These are phyloP conservation scores for Dendronephthya gigantea DNA, from an alignment of 64 coral and sea anemone species.

Conservation along the genomic window DNA sequence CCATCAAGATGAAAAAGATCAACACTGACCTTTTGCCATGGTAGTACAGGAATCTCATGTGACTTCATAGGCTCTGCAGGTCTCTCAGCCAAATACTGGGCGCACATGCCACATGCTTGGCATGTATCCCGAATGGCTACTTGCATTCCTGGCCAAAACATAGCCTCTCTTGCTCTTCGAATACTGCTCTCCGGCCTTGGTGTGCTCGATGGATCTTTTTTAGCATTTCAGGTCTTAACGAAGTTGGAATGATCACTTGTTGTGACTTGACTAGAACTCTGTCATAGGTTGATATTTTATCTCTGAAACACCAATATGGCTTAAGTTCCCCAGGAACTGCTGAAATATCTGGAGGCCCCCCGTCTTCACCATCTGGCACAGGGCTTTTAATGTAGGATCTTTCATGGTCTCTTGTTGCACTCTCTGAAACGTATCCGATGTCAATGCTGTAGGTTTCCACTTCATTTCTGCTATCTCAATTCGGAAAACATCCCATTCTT, in stretches of 20 bases:
- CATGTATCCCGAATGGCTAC: constrained; percentile 28
- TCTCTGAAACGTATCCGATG: constrained; percentile 27
- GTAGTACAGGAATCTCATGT: not conserved
- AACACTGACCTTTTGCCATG: not conserved
- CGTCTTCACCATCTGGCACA: constrained; percentile 14
- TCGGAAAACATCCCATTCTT: constrained; percentile 35
- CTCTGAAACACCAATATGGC: constrained; percentile 36
- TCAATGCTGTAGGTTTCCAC: constrained; percentile 4
- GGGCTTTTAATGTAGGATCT: constrained; percentile 17
- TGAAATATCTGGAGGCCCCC: constrained; percentile 20
- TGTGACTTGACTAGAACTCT: constrained; percentile 30
- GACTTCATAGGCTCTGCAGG: constrained; percentile 46
- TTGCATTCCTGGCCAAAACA: constrained; percentile 49
- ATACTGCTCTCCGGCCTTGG: constrained; percentile 45
- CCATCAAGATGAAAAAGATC: not conserved
- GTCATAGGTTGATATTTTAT: constrained; percentile 31
- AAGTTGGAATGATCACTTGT: constrained; percentile 26
- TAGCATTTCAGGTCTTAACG: constrained; percentile 27
- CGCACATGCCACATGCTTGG: constrained; percentile 26
- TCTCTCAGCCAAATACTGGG: constrained; percentile 30
- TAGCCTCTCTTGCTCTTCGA: constrained; percentile 27
- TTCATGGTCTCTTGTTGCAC: constrained; percentile 27
- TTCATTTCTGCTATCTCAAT: constrained; percentile 33
- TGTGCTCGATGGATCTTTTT: constrained; percentile 44
- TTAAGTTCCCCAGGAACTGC: constrained; percentile 16